Conservation (phyloP, 2,797 vertebrate genomes). For the Bryconaethiops microstoma region DNA sequence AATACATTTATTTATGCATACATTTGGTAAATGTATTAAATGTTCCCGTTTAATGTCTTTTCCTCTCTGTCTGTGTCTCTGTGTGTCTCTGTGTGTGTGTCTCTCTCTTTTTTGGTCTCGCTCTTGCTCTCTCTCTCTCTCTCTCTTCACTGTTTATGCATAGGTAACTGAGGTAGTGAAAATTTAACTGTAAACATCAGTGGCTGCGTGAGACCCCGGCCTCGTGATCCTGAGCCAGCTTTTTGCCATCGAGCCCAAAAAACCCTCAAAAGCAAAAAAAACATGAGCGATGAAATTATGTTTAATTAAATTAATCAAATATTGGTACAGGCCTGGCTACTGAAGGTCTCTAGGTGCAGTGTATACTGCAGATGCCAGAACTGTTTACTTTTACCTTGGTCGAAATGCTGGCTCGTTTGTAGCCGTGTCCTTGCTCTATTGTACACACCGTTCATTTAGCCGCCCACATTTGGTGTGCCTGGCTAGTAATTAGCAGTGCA, state of each 20-base stretch:
- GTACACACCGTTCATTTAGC: constrained; percentile 1
- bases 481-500: background rate
- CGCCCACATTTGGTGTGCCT: background rate
- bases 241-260: constrained; percentile 4
- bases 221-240: background rate
- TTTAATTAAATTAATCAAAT: constrained; percentile 62
- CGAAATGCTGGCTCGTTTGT: background rate
- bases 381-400: background rate
- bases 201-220: too few species aligned
- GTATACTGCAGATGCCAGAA: constrained; percentile 2
- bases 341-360: background rate
- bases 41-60: background rate
- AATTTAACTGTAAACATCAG: constrained; percentile 3
- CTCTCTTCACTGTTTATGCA: background rate
- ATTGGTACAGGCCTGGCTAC: constrained; percentile 50
- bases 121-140: background rate
- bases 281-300: constrained; percentile 32
- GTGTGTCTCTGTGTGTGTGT: background rate
- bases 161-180: background rate
- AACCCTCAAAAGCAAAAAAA: constrained; percentile 47
- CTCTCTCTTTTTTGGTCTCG: background rate
- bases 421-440: background rate
- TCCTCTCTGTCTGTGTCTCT: background rate
- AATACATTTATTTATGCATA: too few species aligned
- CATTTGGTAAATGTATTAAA: too few species aligned